Conservation (phyloP, 2,113 vertebrate genomes). For the Cathartes aura region DNA sequence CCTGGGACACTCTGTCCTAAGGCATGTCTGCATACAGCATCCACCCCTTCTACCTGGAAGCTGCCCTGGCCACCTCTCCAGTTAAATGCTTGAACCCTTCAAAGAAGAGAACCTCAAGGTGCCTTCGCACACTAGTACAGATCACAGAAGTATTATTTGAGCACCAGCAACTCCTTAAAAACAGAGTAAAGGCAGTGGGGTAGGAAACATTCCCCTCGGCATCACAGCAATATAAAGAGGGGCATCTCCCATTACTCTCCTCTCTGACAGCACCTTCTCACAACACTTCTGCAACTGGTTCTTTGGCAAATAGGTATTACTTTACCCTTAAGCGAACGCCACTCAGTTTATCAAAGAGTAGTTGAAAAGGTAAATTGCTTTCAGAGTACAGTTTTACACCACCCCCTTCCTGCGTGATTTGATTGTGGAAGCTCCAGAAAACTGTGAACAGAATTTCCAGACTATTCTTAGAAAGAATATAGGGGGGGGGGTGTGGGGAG, state of each 20-base stretch:
- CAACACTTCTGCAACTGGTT: not conserved
- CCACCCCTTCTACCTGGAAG: not conserved
- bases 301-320: not conserved
- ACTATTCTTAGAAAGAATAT: not conserved
- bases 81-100: not conserved
- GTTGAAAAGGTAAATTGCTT: not conserved
- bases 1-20: not conserved
- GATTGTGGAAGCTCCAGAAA: not conserved
- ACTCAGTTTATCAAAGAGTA: not conserved
- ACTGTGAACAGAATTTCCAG: not conserved
- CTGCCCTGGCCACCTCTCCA: not conserved
- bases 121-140: not conserved
- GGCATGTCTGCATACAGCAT: not conserved
- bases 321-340: not conserved
- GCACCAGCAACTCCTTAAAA: not conserved
- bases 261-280: not conserved
- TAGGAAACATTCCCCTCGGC: not conserved
- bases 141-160: not conserved
- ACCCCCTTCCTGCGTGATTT: rapidly evolving
- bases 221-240: not conserved
- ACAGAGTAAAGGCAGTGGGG: not conserved
- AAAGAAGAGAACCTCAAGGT: not conserved
- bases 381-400: not conserved
- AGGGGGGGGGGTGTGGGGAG: no score
- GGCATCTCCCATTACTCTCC: not conserved